These are phyloP conservation scores for Sarcophaga subvicina DNA, from an alignment of 2,888 invertebrate species.

Conservation along the genomic window DNA sequence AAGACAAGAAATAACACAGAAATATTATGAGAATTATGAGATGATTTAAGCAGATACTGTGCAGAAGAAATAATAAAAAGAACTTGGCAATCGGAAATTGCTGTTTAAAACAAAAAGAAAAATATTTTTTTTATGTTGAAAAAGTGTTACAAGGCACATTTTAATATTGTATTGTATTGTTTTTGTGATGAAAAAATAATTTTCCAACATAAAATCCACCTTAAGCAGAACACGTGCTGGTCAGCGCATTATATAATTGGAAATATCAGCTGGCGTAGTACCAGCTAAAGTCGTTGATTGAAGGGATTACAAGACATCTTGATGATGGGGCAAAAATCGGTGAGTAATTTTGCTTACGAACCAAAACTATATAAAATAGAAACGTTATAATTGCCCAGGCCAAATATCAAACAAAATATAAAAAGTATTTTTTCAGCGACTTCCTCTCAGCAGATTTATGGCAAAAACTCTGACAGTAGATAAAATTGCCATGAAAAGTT, in stretches of 20 bases:
- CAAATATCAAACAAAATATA: no score
- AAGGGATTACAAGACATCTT: background rate
- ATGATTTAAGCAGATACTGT: conserved; percentile 58
- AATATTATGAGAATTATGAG: conserved; percentile 49
- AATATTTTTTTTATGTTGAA: background rate
- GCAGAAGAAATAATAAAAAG: conserved; percentile 10
- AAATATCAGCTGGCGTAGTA: background rate
- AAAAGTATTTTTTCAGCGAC: no score
- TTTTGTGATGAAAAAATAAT: background rate
- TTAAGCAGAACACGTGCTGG: conserved; percentile 66
- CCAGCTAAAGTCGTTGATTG: background rate
- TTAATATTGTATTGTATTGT: conserved; percentile 63
- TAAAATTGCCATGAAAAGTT: no score
- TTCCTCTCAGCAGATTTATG: no score
- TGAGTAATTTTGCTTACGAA: no score
- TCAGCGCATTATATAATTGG: background rate
- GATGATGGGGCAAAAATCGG: no score
- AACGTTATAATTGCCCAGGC: no score
- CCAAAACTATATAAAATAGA: background rate
- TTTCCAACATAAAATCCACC: conserved; percentile 46
- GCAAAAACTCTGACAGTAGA: no score
- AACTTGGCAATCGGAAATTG: conserved; percentile 23
- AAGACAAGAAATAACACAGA: background rate
- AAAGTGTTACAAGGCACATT: conserved; percentile 66
- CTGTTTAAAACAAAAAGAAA: no score